These are phyloP conservation scores for Callimorpha dominula DNA, from an alignment of 2,888 invertebrate genomes.

Conservation along the genomic window DNA sequence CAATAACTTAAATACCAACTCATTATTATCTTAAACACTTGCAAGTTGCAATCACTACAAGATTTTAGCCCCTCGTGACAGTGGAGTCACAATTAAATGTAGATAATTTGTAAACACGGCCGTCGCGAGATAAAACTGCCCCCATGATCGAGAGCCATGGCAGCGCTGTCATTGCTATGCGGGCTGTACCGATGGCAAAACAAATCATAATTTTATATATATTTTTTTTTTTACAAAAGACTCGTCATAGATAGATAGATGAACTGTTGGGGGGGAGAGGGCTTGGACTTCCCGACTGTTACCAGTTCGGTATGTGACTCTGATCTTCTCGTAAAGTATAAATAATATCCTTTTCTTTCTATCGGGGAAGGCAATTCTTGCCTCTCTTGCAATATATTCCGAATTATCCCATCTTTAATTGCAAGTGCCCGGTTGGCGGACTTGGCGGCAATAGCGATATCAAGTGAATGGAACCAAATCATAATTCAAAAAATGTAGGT, in stretches of 20 bases:
- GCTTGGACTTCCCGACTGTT: too few species aligned
- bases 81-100: constrained; percentile 45
- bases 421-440: too few species aligned
- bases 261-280: too few species aligned
- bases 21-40: background rate
- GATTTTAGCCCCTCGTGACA: background rate
- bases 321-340: too few species aligned
- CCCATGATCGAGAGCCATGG: constrained; percentile 48
- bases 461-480: too few species aligned
- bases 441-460: too few species aligned
- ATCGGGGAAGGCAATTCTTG: too few species aligned
- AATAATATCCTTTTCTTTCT: too few species aligned
- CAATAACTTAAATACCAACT: background rate
- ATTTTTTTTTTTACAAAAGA: background rate
- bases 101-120: constrained; percentile 53
- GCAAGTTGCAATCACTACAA: background rate
- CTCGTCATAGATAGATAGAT: background rate
- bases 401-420: too few species aligned
- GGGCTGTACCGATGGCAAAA: constrained; percentile 45
- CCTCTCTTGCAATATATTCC: too few species aligned
- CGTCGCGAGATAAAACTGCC: constrained; percentile 52
- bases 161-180: constrained; percentile 46
- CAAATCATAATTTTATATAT: background rate
- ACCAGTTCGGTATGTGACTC: too few species aligned
- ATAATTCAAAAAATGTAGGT: too few species aligned